These are phyloP conservation scores for Oryzaephilus surinamensis DNA, from an alignment of 1,140 invertebrate species.

Conservation along the genomic window DNA sequence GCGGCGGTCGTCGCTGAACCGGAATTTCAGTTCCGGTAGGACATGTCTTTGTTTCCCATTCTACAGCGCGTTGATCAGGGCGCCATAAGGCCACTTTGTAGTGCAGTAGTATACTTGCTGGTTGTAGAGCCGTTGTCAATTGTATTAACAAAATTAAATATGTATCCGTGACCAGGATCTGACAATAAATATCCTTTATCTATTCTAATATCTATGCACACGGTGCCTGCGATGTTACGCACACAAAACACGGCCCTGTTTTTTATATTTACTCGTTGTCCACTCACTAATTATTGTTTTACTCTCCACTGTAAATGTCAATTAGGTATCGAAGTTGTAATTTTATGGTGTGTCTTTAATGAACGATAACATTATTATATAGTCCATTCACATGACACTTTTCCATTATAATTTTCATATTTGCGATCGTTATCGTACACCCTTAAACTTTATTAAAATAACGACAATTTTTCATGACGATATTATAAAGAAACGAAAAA, in stretches of 20 bases:
- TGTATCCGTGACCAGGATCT: slow-evolving; percentile 22
- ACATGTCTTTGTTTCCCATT: slow-evolving; percentile 25
- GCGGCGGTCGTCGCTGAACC: slow-evolving; percentile 24
- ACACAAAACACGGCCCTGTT: slow-evolving; percentile 9
- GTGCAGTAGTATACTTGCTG: too few relatives aligned
- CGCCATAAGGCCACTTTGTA: slow-evolving; percentile 24
- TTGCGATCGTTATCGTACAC: too few relatives aligned
- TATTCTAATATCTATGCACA: slow-evolving; percentile 15
- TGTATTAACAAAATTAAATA: slow-evolving; percentile 21
- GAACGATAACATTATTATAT: too few relatives aligned
- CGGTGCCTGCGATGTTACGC: slow-evolving; percentile 11
- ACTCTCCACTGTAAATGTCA: too few relatives aligned
- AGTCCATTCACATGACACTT: too few relatives aligned
- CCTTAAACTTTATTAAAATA: too few relatives aligned
- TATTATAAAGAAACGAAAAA: too few relatives aligned
- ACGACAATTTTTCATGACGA: too few relatives aligned
- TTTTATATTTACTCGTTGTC: slow-evolving; percentile 16
- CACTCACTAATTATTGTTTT: too few relatives aligned
- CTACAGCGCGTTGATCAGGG: slow-evolving; percentile 8
- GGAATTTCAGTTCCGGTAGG: slow-evolving; percentile 32
- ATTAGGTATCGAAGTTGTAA: too few relatives aligned
- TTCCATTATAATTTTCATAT: too few relatives aligned
- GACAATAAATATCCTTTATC: slow-evolving; percentile 21
- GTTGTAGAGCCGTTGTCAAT: too few relatives aligned
- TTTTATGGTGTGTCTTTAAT: not conserved